Evolutionary conservation across 2,797 vertebrate species (phyloP), one percentile per base, ranked within the genome.

Genomic region (Sebastolobus altivelis): DNA sequence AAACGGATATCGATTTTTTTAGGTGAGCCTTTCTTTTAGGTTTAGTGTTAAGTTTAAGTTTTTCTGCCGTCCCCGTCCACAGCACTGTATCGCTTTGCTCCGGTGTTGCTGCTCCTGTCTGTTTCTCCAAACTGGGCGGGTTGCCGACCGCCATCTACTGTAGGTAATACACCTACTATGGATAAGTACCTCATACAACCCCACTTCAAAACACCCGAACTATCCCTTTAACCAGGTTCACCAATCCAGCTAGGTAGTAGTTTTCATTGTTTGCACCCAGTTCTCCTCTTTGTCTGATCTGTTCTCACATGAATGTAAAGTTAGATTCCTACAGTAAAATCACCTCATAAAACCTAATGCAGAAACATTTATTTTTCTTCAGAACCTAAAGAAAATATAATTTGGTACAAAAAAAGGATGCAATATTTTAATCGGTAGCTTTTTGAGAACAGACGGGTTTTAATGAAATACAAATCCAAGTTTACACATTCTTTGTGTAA

Each of bases 381-480:
- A 14, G 25, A 65, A 56, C 72, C 1, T 14, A n/a, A 56, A 8
- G 22, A 31, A 71, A 49, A 63, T 33, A 27, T 4, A 1, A 67
- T 38, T n/a, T 68, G 2, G n/a, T 29, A 13, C 14, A 72, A 31
- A 31, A 62, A 68, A 72, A 12, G 6, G 7, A 31, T n/a, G 10
- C 58, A 65, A 5, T 68, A 31, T 82, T 69, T 76, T 16, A 66
- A 65, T 65, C 22, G 9, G 11, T 62, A 37, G 16, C 20, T 3
- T 58, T 60, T 62, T 22, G 18, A 54, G 6, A 27, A 74, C 18
- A 38, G 12, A 72, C 68, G 14, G 4, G 8, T 14, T 80, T 35
- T 11, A 75, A 82, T 62, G 3, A 76, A 67, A 81, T 25, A 72
- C 27, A 71, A 73, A 63, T 75, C 55, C 3, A 72, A 49, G 31